Evolutionary conservation across 2,888 invertebrate genomes (phyloP).

Genomic region (Ophion costatus): DNA sequence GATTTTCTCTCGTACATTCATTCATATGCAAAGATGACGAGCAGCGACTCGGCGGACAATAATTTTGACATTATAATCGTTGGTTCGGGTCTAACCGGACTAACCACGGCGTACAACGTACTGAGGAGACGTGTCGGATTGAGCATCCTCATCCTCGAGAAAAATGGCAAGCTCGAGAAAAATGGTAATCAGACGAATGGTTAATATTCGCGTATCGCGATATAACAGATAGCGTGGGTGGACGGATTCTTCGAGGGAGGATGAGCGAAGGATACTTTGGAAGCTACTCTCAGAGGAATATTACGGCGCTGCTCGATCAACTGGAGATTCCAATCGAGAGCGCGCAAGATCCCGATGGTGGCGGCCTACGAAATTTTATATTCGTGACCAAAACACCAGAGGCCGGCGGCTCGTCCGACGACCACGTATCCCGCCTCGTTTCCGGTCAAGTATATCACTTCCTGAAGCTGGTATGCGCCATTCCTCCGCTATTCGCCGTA

Average conservation of each 20-base stretch:
- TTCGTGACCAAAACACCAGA: slow-evolving; percentile 54
- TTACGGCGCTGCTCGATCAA: slow-evolving; percentile 64
- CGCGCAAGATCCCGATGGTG: neutral
- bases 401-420: slow-evolving; percentile 32
- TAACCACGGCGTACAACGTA: slow-evolving; percentile 74
- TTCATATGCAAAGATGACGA: neutral
- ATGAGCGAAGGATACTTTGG: slow-evolving; percentile 68
- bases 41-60: slow-evolving; percentile 29
- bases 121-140: slow-evolving; percentile 71
- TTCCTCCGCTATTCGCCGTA: neutral
- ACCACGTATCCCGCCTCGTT: slow-evolving; percentile 62
- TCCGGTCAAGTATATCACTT: slow-evolving; percentile 73
- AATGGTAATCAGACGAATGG: neutral
- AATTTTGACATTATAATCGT: slow-evolving; percentile 76
- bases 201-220: too few relatives aligned
- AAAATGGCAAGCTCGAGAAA: slow-evolving; percentile 67
- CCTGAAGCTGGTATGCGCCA: slow-evolving; percentile 69
- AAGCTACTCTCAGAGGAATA: slow-evolving; percentile 67
- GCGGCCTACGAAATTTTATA: slow-evolving; percentile 32
- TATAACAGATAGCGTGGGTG: slow-evolving; percentile 65
- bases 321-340: slow-evolving; percentile 63
- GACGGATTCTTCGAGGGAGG: slow-evolving; percentile 62
- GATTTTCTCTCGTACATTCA: slow-evolving; percentile 1
- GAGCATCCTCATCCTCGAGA: slow-evolving; percentile 73
- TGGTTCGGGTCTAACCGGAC: slow-evolving; percentile 76